Evolutionary conservation across 2,797 vertebrate genomes (phyloP).

Genomic region (Craterocephalus amniculus): DNA sequence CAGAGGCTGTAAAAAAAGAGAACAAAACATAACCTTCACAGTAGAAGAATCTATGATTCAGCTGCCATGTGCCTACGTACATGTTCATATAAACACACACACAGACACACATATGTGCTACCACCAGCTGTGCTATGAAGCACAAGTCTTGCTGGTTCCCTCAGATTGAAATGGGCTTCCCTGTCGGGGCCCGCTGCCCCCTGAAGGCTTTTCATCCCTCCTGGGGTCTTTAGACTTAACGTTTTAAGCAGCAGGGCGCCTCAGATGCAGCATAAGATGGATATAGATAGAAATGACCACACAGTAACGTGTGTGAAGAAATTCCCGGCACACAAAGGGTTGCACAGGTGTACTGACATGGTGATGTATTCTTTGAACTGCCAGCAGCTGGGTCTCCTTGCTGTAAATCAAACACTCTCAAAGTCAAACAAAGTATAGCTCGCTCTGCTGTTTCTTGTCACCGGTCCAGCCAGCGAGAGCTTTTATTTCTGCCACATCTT

Average conservation of each 20-base stretch:
- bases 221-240: constrained; percentile 60
- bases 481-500: constrained; percentile 76
- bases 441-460: constrained; percentile 71
- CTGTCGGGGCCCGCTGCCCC: constrained; percentile 59
- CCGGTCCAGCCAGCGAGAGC: constrained; percentile 65
- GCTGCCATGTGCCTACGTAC: constrained; percentile 22
- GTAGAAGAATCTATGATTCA: constrained; percentile 51
- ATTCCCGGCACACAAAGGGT: constrained; percentile 40
- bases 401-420: constrained; percentile 81
- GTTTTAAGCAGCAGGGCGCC: constrained; percentile 43
- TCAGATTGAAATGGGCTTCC: constrained; percentile 70
- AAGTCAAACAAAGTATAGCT: constrained; percentile 82
- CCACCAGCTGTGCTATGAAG: constrained; percentile 78
- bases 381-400: constrained; percentile 69
- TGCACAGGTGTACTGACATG: constrained; percentile 33
- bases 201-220: constrained; percentile 64
- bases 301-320: constrained; percentile 36
- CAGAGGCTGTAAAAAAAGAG: constrained; percentile 49
- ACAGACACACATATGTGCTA: constrained; percentile 47
- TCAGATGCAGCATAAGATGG: constrained; percentile 29
- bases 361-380: constrained; percentile 70
- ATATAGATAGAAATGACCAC: constrained; percentile 49
- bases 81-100: not conserved
- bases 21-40: constrained; percentile 64
- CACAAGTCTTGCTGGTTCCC: constrained; percentile 61